Evolutionary conservation across 2,888 invertebrate species (phyloP), one percentile per base, ranked within the genome.

Genomic region (Drosophila paramelanica): DNA sequence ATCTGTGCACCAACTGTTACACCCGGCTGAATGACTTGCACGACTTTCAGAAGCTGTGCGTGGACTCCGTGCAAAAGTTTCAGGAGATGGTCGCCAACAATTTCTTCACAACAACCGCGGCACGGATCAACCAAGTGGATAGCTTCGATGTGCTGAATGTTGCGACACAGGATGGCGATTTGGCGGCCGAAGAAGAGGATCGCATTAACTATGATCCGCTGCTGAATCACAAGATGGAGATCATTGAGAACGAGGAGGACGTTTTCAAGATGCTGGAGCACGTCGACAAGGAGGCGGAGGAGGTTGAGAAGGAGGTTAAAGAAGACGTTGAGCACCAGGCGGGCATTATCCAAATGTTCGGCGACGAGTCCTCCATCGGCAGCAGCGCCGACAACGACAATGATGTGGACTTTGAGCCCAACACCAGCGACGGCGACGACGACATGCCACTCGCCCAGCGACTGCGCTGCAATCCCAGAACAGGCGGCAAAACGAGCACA

Each of bases 231-330:
- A 91, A 91, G 38, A 84, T 90, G 82, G 91, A 91, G 60, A 68
- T 91, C 8, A 83, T 91, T 47, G 91, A 91, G 36, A 91, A 90
- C 39, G 91, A 90, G 47, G 90, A 91, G 42, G 91, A 91, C 64
- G 91, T 91, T 0, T 91, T 91, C 27, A 91, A 91, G 65, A 91
- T 91, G 91, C 64, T 91, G 36, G 91, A 91, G 66, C 83, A 81
- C 53, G 90, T 90, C 3, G 91, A 90, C 47, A 91, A 91, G 50
- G 87, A 91, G 50, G 89, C 81, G 7, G 77, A 89, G 55, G 70
- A 81, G 38, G 84, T 58, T 3, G 77, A 82, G 10, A 76, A 81
- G 3, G 70, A 77, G 41, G 82, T 81, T 1, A 76, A 87, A 33
- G 66, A 73, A 5, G 68, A 78, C 33, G 71, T 74, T 0, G 50